Evolutionary conservation across 1,140 invertebrate species (phyloP).

Genomic region (Pectinophora gossypiella): DNA sequence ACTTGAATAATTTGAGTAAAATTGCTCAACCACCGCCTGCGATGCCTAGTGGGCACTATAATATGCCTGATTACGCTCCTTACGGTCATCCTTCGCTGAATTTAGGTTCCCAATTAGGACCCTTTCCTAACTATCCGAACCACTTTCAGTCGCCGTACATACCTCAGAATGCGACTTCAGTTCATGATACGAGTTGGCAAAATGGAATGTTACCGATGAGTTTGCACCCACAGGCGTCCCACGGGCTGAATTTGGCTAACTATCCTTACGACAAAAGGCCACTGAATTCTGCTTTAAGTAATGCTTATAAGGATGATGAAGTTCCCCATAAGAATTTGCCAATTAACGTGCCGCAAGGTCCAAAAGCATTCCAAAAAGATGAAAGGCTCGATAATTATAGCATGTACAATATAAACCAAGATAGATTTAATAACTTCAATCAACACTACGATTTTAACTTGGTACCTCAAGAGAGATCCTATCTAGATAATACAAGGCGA

Average conservation of each 20-base stretch:
- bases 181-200: constrained; percentile 35
- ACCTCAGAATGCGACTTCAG: constrained; percentile 22
- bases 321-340: constrained; percentile 19
- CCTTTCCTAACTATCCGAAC: too few relatives aligned
- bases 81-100: constrained; percentile 35
- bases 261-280: constrained; percentile 23
- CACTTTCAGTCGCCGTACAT: constrained; percentile 34
- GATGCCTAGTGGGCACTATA: constrained; percentile 29
- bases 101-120: constrained; percentile 36
- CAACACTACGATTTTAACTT: not conserved
- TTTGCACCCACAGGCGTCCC: constrained; percentile 39
- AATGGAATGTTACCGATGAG: constrained; percentile 51
- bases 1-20: constrained; percentile 52
- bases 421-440: not conserved
- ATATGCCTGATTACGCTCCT: constrained; percentile 34
- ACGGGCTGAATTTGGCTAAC: constrained; percentile 21
- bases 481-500: constrained; percentile 30
- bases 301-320: not conserved
- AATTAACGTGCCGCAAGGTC: constrained; percentile 27
- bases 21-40: constrained; percentile 32
- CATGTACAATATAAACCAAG: not conserved
- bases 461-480: not conserved
- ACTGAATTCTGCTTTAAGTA: not conserved
- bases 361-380: not conserved
- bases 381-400: not conserved